Evolutionary conservation across 1,140 invertebrate species (phyloP).

Genomic region (Copidosoma floridanum): DNA sequence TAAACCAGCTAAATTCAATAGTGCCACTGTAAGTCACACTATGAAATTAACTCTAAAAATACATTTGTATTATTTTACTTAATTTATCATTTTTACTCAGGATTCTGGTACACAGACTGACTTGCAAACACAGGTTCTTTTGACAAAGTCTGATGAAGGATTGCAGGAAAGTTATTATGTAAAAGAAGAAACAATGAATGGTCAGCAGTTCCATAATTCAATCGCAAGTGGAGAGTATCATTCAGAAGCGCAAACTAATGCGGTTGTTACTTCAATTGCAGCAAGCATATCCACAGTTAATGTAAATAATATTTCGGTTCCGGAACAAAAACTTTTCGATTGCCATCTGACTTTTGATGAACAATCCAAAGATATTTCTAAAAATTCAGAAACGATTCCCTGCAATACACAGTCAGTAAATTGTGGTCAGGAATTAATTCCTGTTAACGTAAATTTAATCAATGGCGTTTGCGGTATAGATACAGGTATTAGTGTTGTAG

Average conservation of each 20-base stretch:
- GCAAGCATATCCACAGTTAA: slow-evolving; percentile 25
- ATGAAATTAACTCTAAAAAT: background rate
- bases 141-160: slow-evolving; percentile 35
- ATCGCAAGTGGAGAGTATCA: slow-evolving; percentile 27
- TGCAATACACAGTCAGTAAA: slow-evolving; percentile 12
- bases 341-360: slow-evolving; percentile 45
- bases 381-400: slow-evolving; percentile 4
- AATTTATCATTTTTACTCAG: slow-evolving; percentile 28
- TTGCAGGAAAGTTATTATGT: slow-evolving; percentile 43
- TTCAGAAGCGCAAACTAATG: slow-evolving; percentile 31
- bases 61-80: background rate
- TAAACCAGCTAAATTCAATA: slow-evolving; percentile 45
- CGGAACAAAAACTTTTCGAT: slow-evolving; percentile 49
- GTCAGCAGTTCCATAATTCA: slow-evolving; percentile 27
- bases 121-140: slow-evolving; percentile 34
- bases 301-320: slow-evolving; percentile 37
- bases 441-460: slow-evolving; percentile 21
- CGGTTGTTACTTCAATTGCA: slow-evolving; percentile 27
- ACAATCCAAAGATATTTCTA: slow-evolving; percentile 4
- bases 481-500: background rate
- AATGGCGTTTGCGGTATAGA: slow-evolving; percentile 15
- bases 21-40: slow-evolving; percentile 37
- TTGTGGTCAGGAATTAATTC: slow-evolving; percentile 23
- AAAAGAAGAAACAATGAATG: slow-evolving; percentile 42
- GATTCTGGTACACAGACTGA: slow-evolving; percentile 52